Evolutionary conservation across 2,113 vertebrate species (phyloP).

Genomic region (Trochalopteron elliotii): DNA sequence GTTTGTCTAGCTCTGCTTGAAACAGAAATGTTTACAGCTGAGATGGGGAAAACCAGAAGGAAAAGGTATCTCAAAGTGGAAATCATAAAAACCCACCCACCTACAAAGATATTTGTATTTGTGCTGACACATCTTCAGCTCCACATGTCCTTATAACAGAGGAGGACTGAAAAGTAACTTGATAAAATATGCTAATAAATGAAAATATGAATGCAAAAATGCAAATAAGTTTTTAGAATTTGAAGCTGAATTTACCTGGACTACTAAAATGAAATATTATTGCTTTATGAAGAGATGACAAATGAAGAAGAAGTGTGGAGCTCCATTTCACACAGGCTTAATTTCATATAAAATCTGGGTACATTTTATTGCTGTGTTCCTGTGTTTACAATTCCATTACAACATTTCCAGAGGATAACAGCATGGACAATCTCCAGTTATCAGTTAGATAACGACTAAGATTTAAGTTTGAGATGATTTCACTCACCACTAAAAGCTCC

Average conservation of each 20-base stretch:
- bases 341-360: background rate
- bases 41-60: background rate
- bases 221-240: background rate
- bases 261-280: background rate
- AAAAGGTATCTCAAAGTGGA: background rate
- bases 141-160: background rate
- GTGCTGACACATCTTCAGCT: background rate
- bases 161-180: background rate
- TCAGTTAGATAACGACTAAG: background rate
- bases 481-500: background rate
- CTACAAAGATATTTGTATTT: background rate
- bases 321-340: background rate
- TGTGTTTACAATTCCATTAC: background rate
- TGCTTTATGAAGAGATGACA: background rate
- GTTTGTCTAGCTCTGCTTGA: background rate
- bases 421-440: too few species aligned
- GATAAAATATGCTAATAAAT: background rate
- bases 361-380: background rate
- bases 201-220: background rate
- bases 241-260: background rate
- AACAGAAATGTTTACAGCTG: background rate
- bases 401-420: background rate
- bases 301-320: background rate
- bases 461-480: background rate
- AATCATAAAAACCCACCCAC: background rate